Evolutionary conservation across 2,888 invertebrate genomes (phyloP), one percentile per base, ranked within the genome.

Genomic region (Parasteatoda lunata): DNA sequence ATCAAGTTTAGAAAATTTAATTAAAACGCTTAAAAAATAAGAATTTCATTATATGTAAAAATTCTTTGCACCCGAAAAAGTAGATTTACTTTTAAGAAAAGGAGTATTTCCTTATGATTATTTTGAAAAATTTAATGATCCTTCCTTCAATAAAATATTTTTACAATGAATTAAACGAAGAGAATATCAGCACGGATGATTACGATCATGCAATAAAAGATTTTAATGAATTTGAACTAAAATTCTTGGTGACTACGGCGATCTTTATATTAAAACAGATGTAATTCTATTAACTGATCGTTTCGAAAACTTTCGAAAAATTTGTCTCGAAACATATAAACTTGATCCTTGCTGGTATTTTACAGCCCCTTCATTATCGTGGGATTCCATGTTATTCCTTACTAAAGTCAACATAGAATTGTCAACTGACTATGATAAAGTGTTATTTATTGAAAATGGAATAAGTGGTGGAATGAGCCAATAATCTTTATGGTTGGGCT

Each of bases 221-320:
- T 52, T 90, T 68, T 88, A 85, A 89, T 90, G 54, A 77, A 88
- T 3, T 89, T 89, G 52, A 79, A 86, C 30, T 0, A 30, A 30
- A 30, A 91, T 81, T 79, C 81, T 90, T 75, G 86, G 89, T 70
- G 90, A 91, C 77, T 90, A 89, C 83, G 84, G 88, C 71, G 84
- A 88, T 54, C 82, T 90, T 51, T 90, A 90, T 86, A 81, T 90
- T 72, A 89, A 88, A 72, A 90, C 90, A 49, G 91, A 91, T 89
- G 89, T 90, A 0, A 84, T 90, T 13, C 85, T 90, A 47, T 89
- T 91, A 30, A 90, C 90, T 51, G 90, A 91, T 90, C 89, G 91
- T 45, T 91, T 91, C 89, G 91, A 88, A 86, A 90, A 47, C 77
- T 90, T 47, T 89, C 89, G 91, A 88, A 86, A 90, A 47, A 78